A percentile compares a stretch with the other conserved stretches of the same genome.
Conservation (phyloP, 2,888 invertebrate genomes). For the Drosophila vallismaia region DNA sequence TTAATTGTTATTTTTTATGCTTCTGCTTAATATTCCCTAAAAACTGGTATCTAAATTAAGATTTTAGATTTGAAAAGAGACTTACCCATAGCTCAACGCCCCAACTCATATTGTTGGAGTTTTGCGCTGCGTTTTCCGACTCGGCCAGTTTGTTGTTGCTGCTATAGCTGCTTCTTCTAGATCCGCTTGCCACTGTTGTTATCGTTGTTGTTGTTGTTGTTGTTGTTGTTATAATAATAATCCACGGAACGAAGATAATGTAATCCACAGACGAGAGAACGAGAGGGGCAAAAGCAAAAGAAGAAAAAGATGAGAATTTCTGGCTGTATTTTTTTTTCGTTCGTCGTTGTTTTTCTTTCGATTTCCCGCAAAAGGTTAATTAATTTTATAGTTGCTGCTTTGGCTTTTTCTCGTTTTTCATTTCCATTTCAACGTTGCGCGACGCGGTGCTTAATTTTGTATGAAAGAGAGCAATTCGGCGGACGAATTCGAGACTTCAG, state of each 20-base stretch:
- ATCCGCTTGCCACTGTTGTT: conserved; percentile 64
- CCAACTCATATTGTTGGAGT: conserved; percentile 83
- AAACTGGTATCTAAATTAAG: too few relatives aligned
- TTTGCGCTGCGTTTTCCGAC: conserved; percentile 80
- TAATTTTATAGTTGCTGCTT: conserved; percentile 47
- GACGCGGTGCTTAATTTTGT: conserved; percentile 47
- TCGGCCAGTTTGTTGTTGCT: conserved; percentile 80
- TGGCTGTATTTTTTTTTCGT: conserved; percentile 15
- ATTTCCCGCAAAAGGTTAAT: conserved; percentile 52
- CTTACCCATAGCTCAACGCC: conserved; percentile 84
- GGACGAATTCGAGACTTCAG: conserved; percentile 16
- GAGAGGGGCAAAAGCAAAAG: conserved; percentile 29
- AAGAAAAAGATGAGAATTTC: conserved; percentile 37
- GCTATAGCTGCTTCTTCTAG: conserved; percentile 50
- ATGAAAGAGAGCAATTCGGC: conserved; percentile 52
- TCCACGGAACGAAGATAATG: conserved; percentile 39
- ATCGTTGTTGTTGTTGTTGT: conserved; percentile 7
- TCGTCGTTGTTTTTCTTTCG: conserved; percentile 9
- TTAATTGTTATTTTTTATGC: too few relatives aligned
- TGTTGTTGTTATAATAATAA: conserved; percentile 36
- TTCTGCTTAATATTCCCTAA: too few relatives aligned
- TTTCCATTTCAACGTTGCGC: conserved; percentile 44
- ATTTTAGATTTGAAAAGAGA: conserved; percentile 28
- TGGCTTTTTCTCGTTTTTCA: conserved; percentile 39
- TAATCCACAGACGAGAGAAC: conserved; percentile 37